Conservation (phyloP, 2,113 vertebrate genomes). For the Lasiurus borealis region DNA sequence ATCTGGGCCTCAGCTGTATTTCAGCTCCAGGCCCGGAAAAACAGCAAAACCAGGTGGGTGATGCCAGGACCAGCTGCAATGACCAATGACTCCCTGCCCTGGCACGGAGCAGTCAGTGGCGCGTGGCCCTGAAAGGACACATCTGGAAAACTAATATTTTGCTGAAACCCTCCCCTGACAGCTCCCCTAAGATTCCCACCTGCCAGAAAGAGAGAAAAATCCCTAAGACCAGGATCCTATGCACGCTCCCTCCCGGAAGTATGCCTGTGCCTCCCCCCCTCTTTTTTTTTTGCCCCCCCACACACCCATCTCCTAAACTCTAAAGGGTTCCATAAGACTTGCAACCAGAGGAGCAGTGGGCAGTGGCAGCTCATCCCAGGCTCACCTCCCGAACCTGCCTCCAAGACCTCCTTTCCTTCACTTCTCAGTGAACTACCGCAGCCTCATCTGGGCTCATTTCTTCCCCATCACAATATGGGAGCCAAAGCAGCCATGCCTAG, state of each 20-base stretch:
- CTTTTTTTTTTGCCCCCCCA: too few species aligned
- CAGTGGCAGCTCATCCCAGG: not conserved
- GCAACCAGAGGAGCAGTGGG: not conserved
- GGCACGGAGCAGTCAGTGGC: not conserved
- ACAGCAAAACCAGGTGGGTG: not conserved
- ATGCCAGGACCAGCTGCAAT: not conserved
- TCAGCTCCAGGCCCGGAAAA: not conserved
- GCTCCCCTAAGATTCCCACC: not conserved
- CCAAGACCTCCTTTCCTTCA: not conserved
- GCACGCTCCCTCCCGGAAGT: too few species aligned
- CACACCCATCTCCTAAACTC: not conserved
- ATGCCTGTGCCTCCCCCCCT: not conserved
- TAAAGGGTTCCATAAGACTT: not conserved
- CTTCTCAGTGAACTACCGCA: not conserved
- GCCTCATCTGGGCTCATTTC: not conserved
- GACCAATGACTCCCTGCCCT: not conserved
- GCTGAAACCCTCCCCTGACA: not conserved
- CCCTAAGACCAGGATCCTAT: not conserved
- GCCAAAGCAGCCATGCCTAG: not conserved
- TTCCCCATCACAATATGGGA: not conserved
- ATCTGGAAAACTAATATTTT: not conserved
- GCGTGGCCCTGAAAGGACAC: not conserved
- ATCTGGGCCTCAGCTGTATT: not conserved
- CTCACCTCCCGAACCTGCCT: not conserved
- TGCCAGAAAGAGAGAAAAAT: not conserved